phyloP scores from a whole-genome alignment of 2,888 invertebrate species.

The Tachina lurida region DNA sequence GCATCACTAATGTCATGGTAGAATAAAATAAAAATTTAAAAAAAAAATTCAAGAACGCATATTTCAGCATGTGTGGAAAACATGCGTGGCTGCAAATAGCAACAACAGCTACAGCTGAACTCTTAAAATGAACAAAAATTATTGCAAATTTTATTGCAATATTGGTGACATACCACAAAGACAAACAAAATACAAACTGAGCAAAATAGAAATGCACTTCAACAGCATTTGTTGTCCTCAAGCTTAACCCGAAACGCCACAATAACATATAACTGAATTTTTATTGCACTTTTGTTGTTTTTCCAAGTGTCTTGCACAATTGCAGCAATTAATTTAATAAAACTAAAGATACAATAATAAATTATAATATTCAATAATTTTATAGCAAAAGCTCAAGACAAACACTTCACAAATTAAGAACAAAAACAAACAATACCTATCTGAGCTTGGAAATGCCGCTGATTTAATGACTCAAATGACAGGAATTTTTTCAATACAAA shows the following conservation, averaged over 20 bases:
- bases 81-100: slow-evolving; percentile 64
- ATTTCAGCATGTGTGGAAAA: slow-evolving; percentile 67
- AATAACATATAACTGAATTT: slow-evolving; percentile 48
- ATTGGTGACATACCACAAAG: slow-evolving; percentile 67
- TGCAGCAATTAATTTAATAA: slow-evolving; percentile 55
- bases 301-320: slow-evolving; percentile 5
- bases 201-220: slow-evolving; percentile 12
- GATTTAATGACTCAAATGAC: no score
- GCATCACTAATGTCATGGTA: slow-evolving; percentile 53
- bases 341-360: slow-evolving; percentile 44
- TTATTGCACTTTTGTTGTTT: slow-evolving; percentile 32
- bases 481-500: no score
- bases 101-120: slow-evolving; percentile 10
- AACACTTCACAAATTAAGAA: neutral
- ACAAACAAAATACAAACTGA: slow-evolving; percentile 4
- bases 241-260: slow-evolving; percentile 66
- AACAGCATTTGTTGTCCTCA: slow-evolving; percentile 67
- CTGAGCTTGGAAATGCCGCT: neutral
- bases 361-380: slow-evolving; percentile 26
- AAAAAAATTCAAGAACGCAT: slow-evolving; percentile 49
- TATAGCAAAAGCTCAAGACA: slow-evolving; percentile 1
- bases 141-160: slow-evolving; percentile 65
- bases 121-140: slow-evolving; percentile 45
- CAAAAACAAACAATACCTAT: neutral
- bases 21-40: slow-evolving; percentile 37